phyloP scores from a whole-genome alignment of 2,888 invertebrate genomes.

The Eledone cirrhosa region DNA sequence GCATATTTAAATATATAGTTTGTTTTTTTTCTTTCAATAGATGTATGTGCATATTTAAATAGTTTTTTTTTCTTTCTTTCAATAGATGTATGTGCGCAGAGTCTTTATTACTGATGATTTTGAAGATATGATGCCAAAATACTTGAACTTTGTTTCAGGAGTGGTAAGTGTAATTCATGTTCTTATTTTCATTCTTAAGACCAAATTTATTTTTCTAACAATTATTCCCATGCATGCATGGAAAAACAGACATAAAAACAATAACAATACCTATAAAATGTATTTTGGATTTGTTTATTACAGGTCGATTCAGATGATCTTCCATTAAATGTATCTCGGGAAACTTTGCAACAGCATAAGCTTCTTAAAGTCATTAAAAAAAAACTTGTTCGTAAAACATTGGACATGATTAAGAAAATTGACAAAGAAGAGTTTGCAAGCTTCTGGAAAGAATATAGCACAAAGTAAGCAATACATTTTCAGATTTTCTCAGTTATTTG shows the following conservation, averaged over 20 bases:
- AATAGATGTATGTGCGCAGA: slow-evolving; percentile 87
- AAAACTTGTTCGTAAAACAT: slow-evolving; percentile 94
- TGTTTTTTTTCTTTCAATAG: too few species aligned
- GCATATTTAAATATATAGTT: too few species aligned
- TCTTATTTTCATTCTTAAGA: background rate
- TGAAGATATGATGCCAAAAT: slow-evolving; percentile 99
- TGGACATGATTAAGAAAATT: slow-evolving; percentile 98
- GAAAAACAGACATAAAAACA: background rate
- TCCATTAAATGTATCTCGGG: slow-evolving; percentile 96
- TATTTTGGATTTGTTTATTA: slow-evolving; percentile 26
- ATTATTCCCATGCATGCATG: background rate
- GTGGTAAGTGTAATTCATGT: slow-evolving; percentile 71
- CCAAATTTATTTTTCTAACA: background rate
- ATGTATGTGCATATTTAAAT: too few species aligned
- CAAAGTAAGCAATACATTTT: slow-evolving; percentile 75
- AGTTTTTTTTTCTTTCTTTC: too few species aligned
- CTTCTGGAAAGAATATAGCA: slow-evolving; percentile 99
- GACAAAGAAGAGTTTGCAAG: slow-evolving; percentile 85
- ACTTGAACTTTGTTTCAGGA: slow-evolving; percentile 92
- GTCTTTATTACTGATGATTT: slow-evolving; percentile 99
- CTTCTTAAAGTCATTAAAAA: slow-evolving; percentile 99
- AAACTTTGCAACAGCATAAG: slow-evolving; percentile 98
- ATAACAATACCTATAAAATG: background rate
- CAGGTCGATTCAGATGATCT: slow-evolving; percentile 94
- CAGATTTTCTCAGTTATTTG: background rate